Conservation (phyloP, 2,888 invertebrate genomes). For the Tuberolachnus salignus region DNA sequence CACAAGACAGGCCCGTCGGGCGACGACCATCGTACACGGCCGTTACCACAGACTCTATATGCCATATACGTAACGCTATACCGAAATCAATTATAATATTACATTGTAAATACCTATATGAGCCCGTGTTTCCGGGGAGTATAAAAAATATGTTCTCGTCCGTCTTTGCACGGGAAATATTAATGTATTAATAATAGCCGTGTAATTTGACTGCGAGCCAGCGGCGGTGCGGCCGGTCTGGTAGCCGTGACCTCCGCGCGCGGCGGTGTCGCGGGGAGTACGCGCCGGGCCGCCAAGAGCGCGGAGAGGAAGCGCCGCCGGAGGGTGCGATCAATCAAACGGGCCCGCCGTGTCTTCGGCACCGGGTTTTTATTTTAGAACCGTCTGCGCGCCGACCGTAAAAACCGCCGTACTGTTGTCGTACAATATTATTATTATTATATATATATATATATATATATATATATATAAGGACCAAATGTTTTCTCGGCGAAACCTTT, state of each 20-base stretch:
- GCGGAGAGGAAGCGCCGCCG: constrained; percentile 15
- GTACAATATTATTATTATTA: not conserved
- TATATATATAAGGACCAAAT: not conserved
- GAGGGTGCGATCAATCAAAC: constrained; percentile 42
- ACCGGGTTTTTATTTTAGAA: constrained; percentile 43
- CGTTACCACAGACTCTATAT: no score
- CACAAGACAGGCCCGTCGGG: no score
- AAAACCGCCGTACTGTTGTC: constrained; percentile 15
- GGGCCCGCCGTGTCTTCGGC: constrained; percentile 3
- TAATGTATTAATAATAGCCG: constrained; percentile 27
- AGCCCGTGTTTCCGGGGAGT: not conserved
- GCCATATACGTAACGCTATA: no score
- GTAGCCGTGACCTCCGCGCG: constrained; percentile 29
- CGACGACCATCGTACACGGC: no score
- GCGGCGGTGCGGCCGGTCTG: constrained; percentile 1
- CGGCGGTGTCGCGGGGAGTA: not conserved
- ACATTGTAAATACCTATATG: not conserved
- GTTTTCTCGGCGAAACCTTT: constrained; percentile 25
- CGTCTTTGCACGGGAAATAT: not conserved
- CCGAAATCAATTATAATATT: no score
- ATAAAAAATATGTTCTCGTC: no score
- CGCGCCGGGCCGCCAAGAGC: no score
- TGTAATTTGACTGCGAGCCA: constrained; percentile 43
- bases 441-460: not conserved
- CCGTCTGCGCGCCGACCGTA: constrained; percentile 33